Conservation (phyloP, 2,888 invertebrate species). For the Ceratothoa steindachneri region DNA sequence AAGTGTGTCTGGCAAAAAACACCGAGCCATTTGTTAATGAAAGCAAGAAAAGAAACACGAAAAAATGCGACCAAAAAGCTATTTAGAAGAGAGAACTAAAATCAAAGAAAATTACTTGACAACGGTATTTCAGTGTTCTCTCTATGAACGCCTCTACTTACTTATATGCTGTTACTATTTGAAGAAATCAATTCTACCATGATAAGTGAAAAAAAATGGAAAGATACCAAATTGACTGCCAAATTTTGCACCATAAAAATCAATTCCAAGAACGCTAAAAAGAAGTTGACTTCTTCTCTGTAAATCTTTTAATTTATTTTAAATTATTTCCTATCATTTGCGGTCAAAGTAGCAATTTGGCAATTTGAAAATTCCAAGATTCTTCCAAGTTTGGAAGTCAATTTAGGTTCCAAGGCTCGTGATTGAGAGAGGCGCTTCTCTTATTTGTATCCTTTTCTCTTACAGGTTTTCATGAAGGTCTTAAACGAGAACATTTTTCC, state of each 20-base stretch:
- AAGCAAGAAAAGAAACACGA: background rate
- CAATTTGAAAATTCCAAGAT: too few relatives aligned
- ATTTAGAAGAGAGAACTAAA: background rate
- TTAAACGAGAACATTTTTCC: too few relatives aligned
- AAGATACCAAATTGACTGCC: background rate
- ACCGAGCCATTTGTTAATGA: background rate
- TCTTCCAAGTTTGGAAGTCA: too few relatives aligned
- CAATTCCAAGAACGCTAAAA: background rate
- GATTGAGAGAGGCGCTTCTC: too few relatives aligned
- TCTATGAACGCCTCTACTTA: background rate
- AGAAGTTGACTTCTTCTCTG: background rate
- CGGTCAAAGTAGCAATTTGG: too few relatives aligned
- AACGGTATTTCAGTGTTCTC: background rate
- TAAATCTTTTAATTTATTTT: background rate
- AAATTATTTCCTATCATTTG: too few relatives aligned
- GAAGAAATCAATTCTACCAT: constrained; percentile 7
- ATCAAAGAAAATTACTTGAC: constrained; percentile 1
- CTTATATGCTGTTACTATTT: background rate
- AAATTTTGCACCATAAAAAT: constrained; percentile 10
- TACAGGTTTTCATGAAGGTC: too few relatives aligned
- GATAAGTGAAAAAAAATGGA: constrained; percentile 4
- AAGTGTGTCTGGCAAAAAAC: background rate
- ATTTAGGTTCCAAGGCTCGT: too few relatives aligned
- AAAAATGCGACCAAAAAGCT: background rate
- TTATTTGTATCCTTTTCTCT: too few relatives aligned